A percentile compares a stretch with the other conserved stretches of the same genome.
These are phyloP conservation scores for Rotaria magnacalcarata DNA, from an alignment of 2,888 invertebrate genomes.

Conservation along the genomic window DNA sequence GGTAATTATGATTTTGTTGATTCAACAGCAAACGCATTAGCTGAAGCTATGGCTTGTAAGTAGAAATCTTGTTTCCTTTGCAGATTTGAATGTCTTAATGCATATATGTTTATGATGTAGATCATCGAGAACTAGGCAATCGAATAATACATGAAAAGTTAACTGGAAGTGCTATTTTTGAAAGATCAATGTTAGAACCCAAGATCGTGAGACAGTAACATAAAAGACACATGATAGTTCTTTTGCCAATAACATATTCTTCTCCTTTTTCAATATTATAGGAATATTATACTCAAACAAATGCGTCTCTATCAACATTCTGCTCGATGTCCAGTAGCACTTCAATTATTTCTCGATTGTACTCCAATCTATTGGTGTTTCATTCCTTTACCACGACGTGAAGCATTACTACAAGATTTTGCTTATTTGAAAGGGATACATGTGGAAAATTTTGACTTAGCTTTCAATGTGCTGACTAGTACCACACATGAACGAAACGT, in stretches of 20 bases:
- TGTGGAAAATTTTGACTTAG: not conserved
- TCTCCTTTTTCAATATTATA: not conserved
- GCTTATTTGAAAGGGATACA: too few relatives aligned
- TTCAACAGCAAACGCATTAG: not conserved
- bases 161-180: not conserved
- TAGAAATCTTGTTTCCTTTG: too few relatives aligned
- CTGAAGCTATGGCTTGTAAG: not conserved
- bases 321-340: not conserved
- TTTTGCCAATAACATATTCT: not conserved
- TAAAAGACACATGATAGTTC: too few relatives aligned
- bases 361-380: not conserved
- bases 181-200: not conserved
- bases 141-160: not conserved
- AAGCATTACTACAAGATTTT: not conserved
- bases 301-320: slow-evolving; percentile 14
- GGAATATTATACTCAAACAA: not conserved
- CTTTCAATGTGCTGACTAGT: rapidly evolving
- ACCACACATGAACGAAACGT: not conserved
- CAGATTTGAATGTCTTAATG: not conserved
- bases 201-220: not conserved
- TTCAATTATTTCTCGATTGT: not conserved
- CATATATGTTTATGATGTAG: not conserved
- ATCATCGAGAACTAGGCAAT: not conserved
- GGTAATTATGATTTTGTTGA: not conserved
- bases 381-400: not conserved